A percentile compares a stretch with the other conserved stretches of the same genome.
phyloP scores from a whole-genome alignment of 2,113 vertebrate species.

The Zootoca vivipara region DNA sequence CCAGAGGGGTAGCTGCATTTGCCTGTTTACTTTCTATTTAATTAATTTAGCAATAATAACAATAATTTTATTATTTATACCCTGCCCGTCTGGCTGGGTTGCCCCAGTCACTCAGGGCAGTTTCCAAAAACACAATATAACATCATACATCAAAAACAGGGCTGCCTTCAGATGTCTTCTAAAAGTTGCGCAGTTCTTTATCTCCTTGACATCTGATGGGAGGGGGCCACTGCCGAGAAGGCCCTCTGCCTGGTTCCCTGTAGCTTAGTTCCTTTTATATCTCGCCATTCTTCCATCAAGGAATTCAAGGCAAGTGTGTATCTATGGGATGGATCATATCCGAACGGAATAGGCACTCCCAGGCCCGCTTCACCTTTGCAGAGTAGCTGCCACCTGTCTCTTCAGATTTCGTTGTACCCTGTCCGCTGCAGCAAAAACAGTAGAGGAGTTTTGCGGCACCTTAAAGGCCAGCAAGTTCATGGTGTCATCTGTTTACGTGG shows the following conservation, averaged over 20 bases:
- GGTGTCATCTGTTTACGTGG: not conserved
- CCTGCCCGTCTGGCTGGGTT: too few species aligned
- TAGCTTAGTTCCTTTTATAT: not conserved
- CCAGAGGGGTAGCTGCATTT: not conserved
- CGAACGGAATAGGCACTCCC: too few species aligned
- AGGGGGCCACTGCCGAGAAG: too few species aligned
- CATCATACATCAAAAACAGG: too few species aligned
- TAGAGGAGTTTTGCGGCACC: not conserved
- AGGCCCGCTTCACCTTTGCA: not conserved
- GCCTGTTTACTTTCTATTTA: not conserved
- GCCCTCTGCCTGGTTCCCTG: too few species aligned
- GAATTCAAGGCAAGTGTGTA: not conserved
- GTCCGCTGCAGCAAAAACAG: not conserved
- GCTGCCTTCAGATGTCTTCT: too few species aligned
- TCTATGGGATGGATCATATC: not conserved
- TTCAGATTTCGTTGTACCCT: not conserved
- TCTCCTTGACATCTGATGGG: too few species aligned
- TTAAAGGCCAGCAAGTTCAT: not conserved
- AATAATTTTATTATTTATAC: too few species aligned
- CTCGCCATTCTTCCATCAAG: not conserved
- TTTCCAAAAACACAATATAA: too few species aligned
- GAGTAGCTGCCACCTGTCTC: too few species aligned
- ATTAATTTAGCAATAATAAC: not conserved
- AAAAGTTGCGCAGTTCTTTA: too few species aligned
- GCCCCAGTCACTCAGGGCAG: too few species aligned